phyloP scores from a whole-genome alignment of 2,888 invertebrate genomes.

The Strigamia transsilvanica region DNA sequence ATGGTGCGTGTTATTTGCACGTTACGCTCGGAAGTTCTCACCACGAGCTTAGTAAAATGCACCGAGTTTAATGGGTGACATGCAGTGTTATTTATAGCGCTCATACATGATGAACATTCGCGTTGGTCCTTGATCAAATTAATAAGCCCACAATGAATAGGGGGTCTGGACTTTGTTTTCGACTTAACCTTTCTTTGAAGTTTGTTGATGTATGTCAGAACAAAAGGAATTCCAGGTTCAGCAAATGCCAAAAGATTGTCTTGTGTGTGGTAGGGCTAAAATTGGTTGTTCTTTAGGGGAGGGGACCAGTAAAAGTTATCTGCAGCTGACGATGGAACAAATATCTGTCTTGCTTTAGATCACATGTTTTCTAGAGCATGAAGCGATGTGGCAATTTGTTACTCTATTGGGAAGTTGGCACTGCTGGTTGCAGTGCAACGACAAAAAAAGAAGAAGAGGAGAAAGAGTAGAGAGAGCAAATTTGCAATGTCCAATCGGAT shows the following conservation, averaged over 20 bases:
- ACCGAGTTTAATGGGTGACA: slow-evolving; percentile 24
- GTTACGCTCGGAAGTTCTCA: slow-evolving; percentile 23
- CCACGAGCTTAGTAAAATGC: slow-evolving; percentile 28
- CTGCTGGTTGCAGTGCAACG: slow-evolving; percentile 24
- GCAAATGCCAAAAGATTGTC: slow-evolving; percentile 6
- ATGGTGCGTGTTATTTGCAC: slow-evolving; percentile 34
- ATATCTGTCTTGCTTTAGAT: slow-evolving; percentile 33
- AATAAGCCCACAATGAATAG: not conserved
- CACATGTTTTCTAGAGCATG: slow-evolving; percentile 38
- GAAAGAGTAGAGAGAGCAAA: slow-evolving; percentile 21
- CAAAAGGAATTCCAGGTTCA: not conserved
- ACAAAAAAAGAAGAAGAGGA: not conserved
- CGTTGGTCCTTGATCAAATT: slow-evolving; percentile 10
- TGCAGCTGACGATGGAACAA: slow-evolving; percentile 38
- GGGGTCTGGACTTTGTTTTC: not conserved
- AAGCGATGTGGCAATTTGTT: slow-evolving; percentile 26
- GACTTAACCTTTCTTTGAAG: slow-evolving; percentile 1
- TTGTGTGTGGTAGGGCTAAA: slow-evolving; percentile 4
- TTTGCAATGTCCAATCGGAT: slow-evolving; percentile 34
- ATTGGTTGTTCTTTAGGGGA: slow-evolving; percentile 38
- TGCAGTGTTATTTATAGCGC: slow-evolving; percentile 7
- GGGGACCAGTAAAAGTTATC: slow-evolving; percentile 13
- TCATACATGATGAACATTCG: slow-evolving; percentile 24
- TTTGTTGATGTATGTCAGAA: not conserved
- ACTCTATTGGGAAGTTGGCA: slow-evolving; percentile 30